Conservation (phyloP, 2,888 invertebrate genomes). For the Drepana falcataria region DNA sequence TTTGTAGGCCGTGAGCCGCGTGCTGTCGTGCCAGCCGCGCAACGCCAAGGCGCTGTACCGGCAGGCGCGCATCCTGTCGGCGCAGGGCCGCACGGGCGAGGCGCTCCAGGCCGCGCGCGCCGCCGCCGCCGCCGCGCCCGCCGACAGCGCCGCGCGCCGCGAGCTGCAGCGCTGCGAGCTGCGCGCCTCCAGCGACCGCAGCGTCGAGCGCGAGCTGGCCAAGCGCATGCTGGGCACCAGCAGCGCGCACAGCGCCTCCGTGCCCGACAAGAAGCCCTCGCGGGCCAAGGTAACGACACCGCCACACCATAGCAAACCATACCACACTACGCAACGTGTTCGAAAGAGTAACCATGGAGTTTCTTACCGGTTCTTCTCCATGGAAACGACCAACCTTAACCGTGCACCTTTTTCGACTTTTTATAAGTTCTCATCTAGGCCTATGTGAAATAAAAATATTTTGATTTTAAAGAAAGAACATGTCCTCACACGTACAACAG, state of each 20-base stretch:
- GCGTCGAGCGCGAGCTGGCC: slow-evolving; percentile 20
- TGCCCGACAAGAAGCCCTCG: slow-evolving; percentile 59
- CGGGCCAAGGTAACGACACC: slow-evolving; percentile 47
- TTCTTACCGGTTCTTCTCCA: too few relatives aligned
- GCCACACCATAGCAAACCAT: neutral
- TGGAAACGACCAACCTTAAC: too few relatives aligned
- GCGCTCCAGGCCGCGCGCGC: slow-evolving; percentile 80
- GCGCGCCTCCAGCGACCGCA: slow-evolving; percentile 60
- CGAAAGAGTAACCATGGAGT: too few relatives aligned
- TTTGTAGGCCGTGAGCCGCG: slow-evolving; percentile 86
- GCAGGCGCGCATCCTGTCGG: slow-evolving; percentile 76
- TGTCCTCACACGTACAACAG: too few relatives aligned
- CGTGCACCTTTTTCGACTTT: too few relatives aligned
- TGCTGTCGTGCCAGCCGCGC: slow-evolving; percentile 89
- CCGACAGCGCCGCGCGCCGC: slow-evolving; percentile 51
- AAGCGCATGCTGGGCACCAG: slow-evolving; percentile 42
- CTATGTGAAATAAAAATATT: too few relatives aligned
- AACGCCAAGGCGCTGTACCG: slow-evolving; percentile 95
- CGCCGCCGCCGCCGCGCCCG: slow-evolving; percentile 60
- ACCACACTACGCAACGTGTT: too few relatives aligned
- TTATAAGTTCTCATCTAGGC: too few relatives aligned
- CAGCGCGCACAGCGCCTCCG: slow-evolving; percentile 24
- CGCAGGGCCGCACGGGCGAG: slow-evolving; percentile 80
- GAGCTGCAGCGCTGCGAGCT: slow-evolving; percentile 65
- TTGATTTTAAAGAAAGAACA: too few relatives aligned